Evolutionary conservation across 2,888 invertebrate species (phyloP), one percentile per base, ranked within the genome.

Genomic region (Tetragnatha montana): DNA sequence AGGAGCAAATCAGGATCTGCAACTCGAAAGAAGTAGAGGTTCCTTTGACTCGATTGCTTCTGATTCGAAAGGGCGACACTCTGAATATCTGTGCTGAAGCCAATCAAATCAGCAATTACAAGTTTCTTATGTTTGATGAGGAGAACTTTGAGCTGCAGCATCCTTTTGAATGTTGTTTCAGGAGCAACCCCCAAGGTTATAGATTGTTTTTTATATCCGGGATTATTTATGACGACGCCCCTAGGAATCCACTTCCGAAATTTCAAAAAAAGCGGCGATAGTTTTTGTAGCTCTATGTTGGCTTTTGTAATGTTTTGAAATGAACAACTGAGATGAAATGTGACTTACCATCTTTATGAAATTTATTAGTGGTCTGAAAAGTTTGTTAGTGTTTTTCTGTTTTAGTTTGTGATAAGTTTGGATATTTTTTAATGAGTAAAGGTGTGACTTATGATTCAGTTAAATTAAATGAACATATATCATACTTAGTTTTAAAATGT

Each of bases 81-180:
- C 8, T 82, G 0, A 8, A 22, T n/a, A 71, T 88, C 21, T 35
- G 51, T 10, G 87, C 78, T 0, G 78, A 82, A 51, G 87, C 87
- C 6, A 82, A 71, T 2, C 51, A 88, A 51, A 50, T 71, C 0
- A 70, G 22, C 47, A 51, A 51, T 8, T 88, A 88, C n/a, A 78
- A 78, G 21, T 88, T 88, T 69, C 51, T 82, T 7, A 81, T 82
- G n/a, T 88, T 88, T 19, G 82, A 88, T 14, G 78, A 81, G 70
- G 21, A 7, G n/a, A 69, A 75, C 19, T 70, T 35, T 8, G 51
- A 47, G 21, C 12, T 12, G n/a, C 6, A n/a, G 19, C 21, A 35
- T 47, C 78, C 75, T 6, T 88, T 88, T 47, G 60, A 51, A 0
- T 82, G 76, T 49, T 35, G 3, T 19, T 12, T 88, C 3, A 70